Base-by-base conservation (phyloP, 1,140 invertebrate species). In the Elymnias hypermnestra region DNA sequence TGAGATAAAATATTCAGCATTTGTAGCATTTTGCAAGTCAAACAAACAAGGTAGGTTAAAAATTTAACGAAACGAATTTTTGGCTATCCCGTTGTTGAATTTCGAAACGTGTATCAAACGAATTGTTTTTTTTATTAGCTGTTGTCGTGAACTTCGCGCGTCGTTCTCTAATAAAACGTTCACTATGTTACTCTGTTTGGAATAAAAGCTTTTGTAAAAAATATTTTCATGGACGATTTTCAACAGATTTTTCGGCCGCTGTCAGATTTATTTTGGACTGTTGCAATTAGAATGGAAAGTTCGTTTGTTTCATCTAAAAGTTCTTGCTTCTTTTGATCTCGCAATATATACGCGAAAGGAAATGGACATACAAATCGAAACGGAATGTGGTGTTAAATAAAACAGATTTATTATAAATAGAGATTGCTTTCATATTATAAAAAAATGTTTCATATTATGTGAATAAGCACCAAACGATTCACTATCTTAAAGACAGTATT, bases 91-190 rank as follows among this genome's bases (percentile, higher is more conserved):
- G 25, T 26, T 26, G n/a, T 9, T 26, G 25, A 26, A 26, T 26
- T 26, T 9, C n/a, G n/a, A 9, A 26, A 26, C 25, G 25, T n/a
- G 25, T 26, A 7, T 9, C 6, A 26, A 26, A 9, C 25, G 15
- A 15, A 12, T 29, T 33, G 3, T 7, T 38, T 23, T 21, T 38
- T 38, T 37, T 37, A 10, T 37, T 37, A 18, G 18, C 17, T 21
- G 35, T 37, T 37, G 9, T 8, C 19, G 18, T 14, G 17, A 22
- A 37, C 17, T 21, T 9, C 14, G 14, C 12, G 29, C 29, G 29
- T 14, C 14, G 29, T 15, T 15, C 6, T 15, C 29, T 2, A 33
- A 15, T 9, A 26, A 33, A 33, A 33, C 29, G 2, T 2, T 33
- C 10, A 15, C 29, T 15, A 14, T 15, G 7, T 7, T 5, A 29